A percentile compares a stretch with the other conserved stretches of the same genome.
Conservation (phyloP, 2,797 vertebrate genomes). For the Galagoides demidoff region DNA sequence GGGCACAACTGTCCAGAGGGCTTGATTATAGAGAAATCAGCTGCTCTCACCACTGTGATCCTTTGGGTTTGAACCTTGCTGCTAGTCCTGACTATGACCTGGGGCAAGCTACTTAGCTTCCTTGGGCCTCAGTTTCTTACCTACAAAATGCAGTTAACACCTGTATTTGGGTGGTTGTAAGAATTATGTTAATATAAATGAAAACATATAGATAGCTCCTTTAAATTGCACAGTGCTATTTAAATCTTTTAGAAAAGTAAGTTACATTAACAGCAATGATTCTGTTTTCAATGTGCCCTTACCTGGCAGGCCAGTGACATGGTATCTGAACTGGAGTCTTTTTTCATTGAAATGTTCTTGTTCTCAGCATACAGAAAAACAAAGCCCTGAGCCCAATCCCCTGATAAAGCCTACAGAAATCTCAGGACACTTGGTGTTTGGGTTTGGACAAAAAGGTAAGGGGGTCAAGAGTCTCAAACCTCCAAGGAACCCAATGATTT, state of each 20-base stretch:
- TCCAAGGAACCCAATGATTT: not conserved
- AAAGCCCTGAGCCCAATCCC: not conserved
- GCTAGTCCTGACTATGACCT: not conserved
- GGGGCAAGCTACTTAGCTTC: not conserved
- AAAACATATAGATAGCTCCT: not conserved
- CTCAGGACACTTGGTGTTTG: not conserved
- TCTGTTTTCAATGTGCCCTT: not conserved
- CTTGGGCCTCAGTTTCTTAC: not conserved
- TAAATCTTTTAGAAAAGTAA: not conserved
- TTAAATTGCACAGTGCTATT: not conserved
- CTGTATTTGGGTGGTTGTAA: not conserved
- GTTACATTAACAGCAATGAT: not conserved
- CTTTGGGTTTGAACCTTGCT: not conserved
- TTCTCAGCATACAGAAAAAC: not conserved
- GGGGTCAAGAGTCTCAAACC: not conserved
- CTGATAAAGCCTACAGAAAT: not conserved
- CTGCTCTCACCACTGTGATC: accelerated
- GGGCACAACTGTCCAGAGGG: not conserved
- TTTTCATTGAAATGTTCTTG: not conserved
- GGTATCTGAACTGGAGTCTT: not conserved
- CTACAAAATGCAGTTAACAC: not conserved
- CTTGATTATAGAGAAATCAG: not conserved
- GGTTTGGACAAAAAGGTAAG: not conserved
- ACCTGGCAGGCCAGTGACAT: not conserved
- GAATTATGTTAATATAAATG: not conserved